Evolutionary conservation across 2,888 invertebrate genomes (phyloP), one percentile per base, ranked within the genome.

Genomic region (Trichopoda pennipes): DNA sequence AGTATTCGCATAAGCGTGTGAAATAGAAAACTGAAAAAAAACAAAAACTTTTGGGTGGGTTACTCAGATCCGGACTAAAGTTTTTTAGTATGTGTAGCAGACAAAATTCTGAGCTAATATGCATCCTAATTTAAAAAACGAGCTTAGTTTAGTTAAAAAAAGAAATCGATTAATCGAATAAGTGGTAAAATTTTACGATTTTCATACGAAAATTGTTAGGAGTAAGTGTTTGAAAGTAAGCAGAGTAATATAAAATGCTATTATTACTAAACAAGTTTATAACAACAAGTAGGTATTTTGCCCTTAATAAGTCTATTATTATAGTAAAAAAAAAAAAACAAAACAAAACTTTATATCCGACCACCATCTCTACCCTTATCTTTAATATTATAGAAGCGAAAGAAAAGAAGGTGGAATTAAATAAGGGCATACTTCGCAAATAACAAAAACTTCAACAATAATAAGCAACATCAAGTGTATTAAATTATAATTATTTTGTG

Each of bases 401-500:
- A n/a, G 56, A 51, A 28, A 6, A 66, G 23, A n/a, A 28, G 17
- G 16, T 58, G 23, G 56, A 68, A 68, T 72, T 77, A 68, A 63
- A 44, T 68, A 44, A 72, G 70, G 56, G 76, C 49, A 61, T 60
- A 38, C 32, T 60, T 42, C 44, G 42, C 42, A 69, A n/a, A 38
- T 38, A 77, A 58, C 17, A 56, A 23, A 23, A 60, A 49, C 60
- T 60, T 28, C 23, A 69, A 47, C 44, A 55, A 21, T 55, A 77
- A 77, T 61, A 69, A 77, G 69, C 66, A 76, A 83, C 69, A 85
- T 84, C 86, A 88, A 87, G 89, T 88, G 89, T 87, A 88, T 88
- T 88, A 88, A 89, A 88, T 88, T 88, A 88, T 88, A 89, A 89
- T 88, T 88, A 88, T 88, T 88, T 80, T 89, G 89, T 88, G 89